A percentile compares a stretch with the other conserved stretches of the same genome.
phyloP scores from a whole-genome alignment of 2,888 invertebrate species.

The Noctua comes region DNA sequence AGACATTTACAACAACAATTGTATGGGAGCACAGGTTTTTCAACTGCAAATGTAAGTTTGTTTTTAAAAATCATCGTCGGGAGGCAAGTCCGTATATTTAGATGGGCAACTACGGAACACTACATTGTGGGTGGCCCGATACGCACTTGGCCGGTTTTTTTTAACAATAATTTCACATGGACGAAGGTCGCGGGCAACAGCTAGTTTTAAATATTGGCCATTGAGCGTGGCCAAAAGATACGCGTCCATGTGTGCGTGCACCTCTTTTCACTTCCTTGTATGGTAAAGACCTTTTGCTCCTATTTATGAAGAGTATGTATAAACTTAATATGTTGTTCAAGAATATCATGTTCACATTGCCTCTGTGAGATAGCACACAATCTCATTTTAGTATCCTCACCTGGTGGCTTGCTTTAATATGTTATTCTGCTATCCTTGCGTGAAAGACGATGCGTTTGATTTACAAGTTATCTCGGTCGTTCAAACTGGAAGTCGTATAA shows the following conservation, averaged over 20 bases:
- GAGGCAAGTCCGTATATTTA: too few species aligned
- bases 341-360: constrained; percentile 56
- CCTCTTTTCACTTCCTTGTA: neutral
- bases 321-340: constrained; percentile 53
- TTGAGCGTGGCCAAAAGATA: too few species aligned
- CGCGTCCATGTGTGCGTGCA: neutral
- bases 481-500: neutral
- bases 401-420: neutral
- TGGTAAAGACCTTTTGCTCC: neutral
- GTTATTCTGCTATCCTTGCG: neutral
- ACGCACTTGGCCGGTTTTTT: too few species aligned
- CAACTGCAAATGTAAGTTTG: too few species aligned
- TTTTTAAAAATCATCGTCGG: too few species aligned
- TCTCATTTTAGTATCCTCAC: constrained; percentile 40
- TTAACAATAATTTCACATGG: too few species aligned
- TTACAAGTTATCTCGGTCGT: neutral
- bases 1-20: too few species aligned
- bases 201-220: too few species aligned
- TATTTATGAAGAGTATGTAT: neutral
- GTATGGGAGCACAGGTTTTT: too few species aligned
- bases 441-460: neutral
- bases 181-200: too few species aligned
- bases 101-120: too few species aligned
- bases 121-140: too few species aligned
- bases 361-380: constrained; percentile 44